Conservation (phyloP, 2,888 invertebrate species). For the Ichneumoninae sp. region DNA sequence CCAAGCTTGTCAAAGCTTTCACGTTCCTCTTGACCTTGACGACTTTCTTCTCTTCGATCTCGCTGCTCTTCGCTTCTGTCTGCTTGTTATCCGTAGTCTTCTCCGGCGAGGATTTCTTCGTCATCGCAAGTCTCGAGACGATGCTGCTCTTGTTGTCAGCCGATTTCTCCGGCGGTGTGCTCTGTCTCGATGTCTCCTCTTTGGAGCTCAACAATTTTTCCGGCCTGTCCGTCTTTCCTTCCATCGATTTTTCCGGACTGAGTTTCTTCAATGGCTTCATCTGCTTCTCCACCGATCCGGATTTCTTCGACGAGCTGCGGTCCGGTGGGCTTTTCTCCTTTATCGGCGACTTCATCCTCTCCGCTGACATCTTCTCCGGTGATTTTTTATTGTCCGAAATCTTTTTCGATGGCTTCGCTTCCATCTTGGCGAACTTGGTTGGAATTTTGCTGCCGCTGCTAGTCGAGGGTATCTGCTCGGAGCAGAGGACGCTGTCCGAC, state of each 20-base stretch:
- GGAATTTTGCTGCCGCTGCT: slow-evolving; percentile 81
- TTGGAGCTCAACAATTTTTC: slow-evolving; percentile 73
- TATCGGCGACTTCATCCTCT: slow-evolving; percentile 70
- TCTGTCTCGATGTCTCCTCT: slow-evolving; percentile 69
- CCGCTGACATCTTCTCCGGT: slow-evolving; percentile 67
- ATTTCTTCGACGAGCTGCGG: slow-evolving; percentile 32
- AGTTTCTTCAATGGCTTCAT: slow-evolving; percentile 73
- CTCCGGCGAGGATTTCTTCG: slow-evolving; percentile 72
- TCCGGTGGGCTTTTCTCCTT: slow-evolving; percentile 68
- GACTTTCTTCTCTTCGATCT: slow-evolving; percentile 71
- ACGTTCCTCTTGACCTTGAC: slow-evolving; percentile 73
- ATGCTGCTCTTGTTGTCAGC: slow-evolving; percentile 70
- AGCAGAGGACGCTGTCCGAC: slow-evolving; percentile 70
- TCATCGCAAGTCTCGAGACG: slow-evolving; percentile 47
- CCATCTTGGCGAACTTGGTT: slow-evolving; percentile 75
- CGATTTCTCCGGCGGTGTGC: slow-evolving; percentile 72
- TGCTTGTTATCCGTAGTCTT: slow-evolving; percentile 74
- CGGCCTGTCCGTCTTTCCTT: slow-evolving; percentile 80
- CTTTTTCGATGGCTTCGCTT: slow-evolving; percentile 70
- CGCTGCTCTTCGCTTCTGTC: slow-evolving; percentile 65
- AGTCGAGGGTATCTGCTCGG: slow-evolving; percentile 62
- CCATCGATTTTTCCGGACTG: slow-evolving; percentile 76
- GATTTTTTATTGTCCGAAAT: slow-evolving; percentile 68
- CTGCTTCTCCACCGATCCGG: slow-evolving; percentile 59
- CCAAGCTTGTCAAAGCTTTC: slow-evolving; percentile 62